Conservation (phyloP, 2,113 vertebrate species). For the Epinephelus fuscoguttatus region DNA sequence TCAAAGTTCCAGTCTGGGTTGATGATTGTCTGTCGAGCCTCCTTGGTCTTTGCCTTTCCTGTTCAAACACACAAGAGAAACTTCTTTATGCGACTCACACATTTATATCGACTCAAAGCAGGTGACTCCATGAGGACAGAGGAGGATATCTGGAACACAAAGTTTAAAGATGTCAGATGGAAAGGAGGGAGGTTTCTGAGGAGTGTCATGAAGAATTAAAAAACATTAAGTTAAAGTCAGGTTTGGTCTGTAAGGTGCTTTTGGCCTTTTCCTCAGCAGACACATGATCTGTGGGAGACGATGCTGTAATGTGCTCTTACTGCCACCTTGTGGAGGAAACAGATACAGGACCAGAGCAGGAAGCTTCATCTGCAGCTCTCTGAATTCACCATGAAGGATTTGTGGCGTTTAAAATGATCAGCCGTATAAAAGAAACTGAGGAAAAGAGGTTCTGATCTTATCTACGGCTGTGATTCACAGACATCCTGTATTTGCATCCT, state of each 20-base stretch:
- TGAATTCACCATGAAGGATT: not conserved
- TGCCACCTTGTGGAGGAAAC: constrained; percentile 66
- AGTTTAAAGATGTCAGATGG: not conserved
- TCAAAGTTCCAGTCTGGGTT: constrained; percentile 99
- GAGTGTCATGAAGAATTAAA: not conserved
- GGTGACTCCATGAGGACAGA: not conserved
- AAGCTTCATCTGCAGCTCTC: not conserved
- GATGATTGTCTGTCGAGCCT: constrained; percentile 96
- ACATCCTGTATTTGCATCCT: no score
- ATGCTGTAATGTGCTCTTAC: constrained; percentile 3
- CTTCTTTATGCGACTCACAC: accelerated
- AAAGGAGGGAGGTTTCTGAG: not conserved
- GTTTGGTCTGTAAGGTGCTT: not conserved
- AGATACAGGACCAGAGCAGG: no score
- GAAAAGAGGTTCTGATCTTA: no score
- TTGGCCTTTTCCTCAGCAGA: not conserved
- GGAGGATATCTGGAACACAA: not conserved
- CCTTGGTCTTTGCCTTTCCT: constrained; percentile 98
- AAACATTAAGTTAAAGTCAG: not conserved
- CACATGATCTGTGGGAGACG: not conserved
- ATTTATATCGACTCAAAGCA: not conserved
- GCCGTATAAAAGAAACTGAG: no score
- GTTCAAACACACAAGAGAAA: not conserved
- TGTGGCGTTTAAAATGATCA: no score
- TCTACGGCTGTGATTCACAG: no score